Evolutionary conservation across 1,140 invertebrate genomes (phyloP).

Genomic region (Choristoneura fumiferana): DNA sequence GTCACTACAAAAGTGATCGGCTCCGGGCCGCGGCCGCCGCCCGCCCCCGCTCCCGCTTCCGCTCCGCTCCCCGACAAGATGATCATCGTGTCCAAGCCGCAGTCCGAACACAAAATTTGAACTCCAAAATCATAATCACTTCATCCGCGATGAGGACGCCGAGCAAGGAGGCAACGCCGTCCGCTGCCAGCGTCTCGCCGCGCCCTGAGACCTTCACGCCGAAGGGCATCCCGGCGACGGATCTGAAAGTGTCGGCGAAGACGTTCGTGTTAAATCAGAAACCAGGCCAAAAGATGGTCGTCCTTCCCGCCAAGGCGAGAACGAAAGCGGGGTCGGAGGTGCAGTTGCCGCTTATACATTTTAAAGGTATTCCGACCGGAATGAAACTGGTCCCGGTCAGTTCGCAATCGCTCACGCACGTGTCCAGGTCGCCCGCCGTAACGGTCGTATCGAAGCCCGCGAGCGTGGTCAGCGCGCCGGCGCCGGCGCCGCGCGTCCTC

Average conservation of each 20-base stretch:
- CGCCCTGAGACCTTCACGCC: conserved; percentile 63
- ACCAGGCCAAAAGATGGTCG: conserved; percentile 76
- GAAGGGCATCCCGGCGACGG: conserved; percentile 72
- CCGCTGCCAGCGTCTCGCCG: conserved; percentile 41
- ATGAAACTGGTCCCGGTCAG: conserved; percentile 74
- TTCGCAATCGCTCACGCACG: conserved; percentile 51
- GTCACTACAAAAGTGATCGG: conserved; percentile 71
- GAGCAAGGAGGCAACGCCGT: conserved; percentile 42
- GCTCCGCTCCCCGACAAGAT: conserved; percentile 66
- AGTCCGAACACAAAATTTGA: conserved; percentile 51
- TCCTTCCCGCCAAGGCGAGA: conserved; percentile 62
- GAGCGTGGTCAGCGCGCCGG: conserved; percentile 38
- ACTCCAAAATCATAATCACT: conserved; percentile 65
- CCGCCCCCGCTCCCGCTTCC: no score
- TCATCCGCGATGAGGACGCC: conserved; percentile 52
- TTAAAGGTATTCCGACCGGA: conserved; percentile 66
- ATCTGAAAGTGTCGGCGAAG: conserved; percentile 74
- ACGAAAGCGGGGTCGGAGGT: conserved; percentile 57
- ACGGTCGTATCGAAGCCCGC: conserved; percentile 58
- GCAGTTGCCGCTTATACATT: conserved; percentile 65
- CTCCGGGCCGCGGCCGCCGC: conserved; percentile 34
- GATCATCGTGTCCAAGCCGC: conserved; percentile 71
- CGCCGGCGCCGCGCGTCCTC: conserved; percentile 55
- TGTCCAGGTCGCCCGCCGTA: conserved; percentile 45
- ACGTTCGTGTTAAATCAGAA: conserved; percentile 73